Conservation (phyloP, 2,113 vertebrate genomes). For the Dascyllus trimaculatus region DNA sequence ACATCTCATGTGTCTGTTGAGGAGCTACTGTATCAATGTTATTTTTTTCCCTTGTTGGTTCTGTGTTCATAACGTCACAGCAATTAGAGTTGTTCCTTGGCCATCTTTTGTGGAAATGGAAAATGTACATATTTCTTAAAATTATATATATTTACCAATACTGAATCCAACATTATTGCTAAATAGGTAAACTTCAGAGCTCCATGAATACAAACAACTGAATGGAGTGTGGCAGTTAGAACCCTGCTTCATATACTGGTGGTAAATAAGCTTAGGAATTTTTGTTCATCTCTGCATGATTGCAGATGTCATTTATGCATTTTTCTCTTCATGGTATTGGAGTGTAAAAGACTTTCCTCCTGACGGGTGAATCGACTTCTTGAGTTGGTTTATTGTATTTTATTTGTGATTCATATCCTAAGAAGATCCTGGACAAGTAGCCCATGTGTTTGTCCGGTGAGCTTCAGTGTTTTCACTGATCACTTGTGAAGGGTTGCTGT, state of each 20-base stretch:
- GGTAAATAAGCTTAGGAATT: neutral
- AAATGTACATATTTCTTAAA: constrained; percentile 30
- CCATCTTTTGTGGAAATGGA: constrained; percentile 13
- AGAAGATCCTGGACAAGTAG: constrained; percentile 6
- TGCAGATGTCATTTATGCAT: constrained; percentile 31
- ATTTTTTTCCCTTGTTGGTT: neutral
- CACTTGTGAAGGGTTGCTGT: constrained; percentile 45
- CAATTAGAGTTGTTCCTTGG: constrained; percentile 7
- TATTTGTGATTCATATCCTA: constrained; percentile 34
- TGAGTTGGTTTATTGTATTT: constrained; percentile 51
- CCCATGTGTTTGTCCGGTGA: constrained; percentile 6
- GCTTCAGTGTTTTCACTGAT: constrained; percentile 35
- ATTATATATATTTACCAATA: constrained; percentile 31
- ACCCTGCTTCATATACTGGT: constrained; percentile 21
- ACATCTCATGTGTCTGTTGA: constrained; percentile 24
- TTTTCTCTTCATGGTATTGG: constrained; percentile 33
- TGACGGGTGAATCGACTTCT: constrained; percentile 23
- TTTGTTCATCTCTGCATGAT: constrained; percentile 19
- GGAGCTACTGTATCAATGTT: constrained; percentile 22
- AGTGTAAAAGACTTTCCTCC: constrained; percentile 8
- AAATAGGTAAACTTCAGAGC: constrained; percentile 33
- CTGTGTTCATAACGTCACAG: constrained; percentile 26
- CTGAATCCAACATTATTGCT: constrained; percentile 6
- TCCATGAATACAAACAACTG: neutral
- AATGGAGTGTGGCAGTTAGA: neutral